Base-by-base conservation (phyloP, 1,140 invertebrate genomes). In the Trichomalopsis sarcophagae region DNA sequence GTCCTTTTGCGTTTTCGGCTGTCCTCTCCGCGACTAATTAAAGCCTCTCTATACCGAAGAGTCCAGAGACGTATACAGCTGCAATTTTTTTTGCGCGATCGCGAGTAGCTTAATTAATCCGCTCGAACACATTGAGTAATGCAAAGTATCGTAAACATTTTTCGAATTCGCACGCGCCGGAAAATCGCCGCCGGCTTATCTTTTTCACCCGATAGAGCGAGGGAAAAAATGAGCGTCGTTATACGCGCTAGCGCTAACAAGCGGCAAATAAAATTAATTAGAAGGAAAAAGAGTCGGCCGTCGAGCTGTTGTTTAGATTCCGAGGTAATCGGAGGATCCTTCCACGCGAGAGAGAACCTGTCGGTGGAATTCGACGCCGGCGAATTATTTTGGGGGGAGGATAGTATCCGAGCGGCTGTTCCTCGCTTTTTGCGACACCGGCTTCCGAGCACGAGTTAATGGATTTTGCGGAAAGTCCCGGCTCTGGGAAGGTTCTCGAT, bases 201-300 rank as follows among this genome's bases (percentile, higher is more conserved):
- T 62, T 62, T 62, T 62, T 62, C 55, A 21, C 40, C 40, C 50
- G 50, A 55, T 11, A 13, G 13, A 11, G 2, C 2, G 17, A 21
- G 14, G 14, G 17, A 62, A 62, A 21, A 62, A 62, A 62, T n/a
- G 6, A 62, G 55, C 11, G 50, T 82, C 73, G 30, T 44, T 14
- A 47, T 6, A 33, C 21, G 9, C 9, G 2, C 11, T 27, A 27
- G 40, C 10, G 27, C 73, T 69, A 84, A 76, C 82, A 6, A 78
- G 75, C 62, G 62, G 66, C 30, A 83, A 83, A 83, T 84, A 14
- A 47, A 78, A 78, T 84, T 84, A 78, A 84, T 84, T 78, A 55
- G 68, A 83, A 47, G 27, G 47, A 77, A 23, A 62, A 47, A 27
- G 11, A 3, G 68, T 2, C 27, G 27, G 27, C 13, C 68, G 68